A percentile compares a stretch with the other conserved stretches of the same genome.
Evolutionary conservation across 1,140 invertebrate genomes (phyloP).

Genomic region (Aethina tumida): DNA sequence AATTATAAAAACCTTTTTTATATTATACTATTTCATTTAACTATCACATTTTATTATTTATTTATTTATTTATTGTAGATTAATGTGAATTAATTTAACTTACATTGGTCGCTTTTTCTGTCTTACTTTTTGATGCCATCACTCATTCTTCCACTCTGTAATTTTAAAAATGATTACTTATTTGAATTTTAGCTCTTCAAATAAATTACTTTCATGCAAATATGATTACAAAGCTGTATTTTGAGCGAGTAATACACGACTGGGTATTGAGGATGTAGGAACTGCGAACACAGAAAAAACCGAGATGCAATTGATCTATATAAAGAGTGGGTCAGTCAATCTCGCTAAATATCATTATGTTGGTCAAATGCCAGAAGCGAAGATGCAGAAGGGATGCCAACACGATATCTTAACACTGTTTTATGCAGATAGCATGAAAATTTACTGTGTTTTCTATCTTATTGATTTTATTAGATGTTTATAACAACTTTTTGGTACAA

Average conservation of each 20-base stretch:
- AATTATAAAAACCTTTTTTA: no score
- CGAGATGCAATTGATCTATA: constrained; percentile 34
- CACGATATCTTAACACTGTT: constrained; percentile 1
- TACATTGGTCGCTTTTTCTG: constrained; percentile 18
- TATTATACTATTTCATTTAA: no score
- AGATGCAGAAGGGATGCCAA: constrained; percentile 12
- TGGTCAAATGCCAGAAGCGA: constrained; percentile 26
- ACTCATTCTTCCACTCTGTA: constrained; percentile 17
- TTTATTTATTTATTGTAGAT: no score
- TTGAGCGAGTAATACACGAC: constrained; percentile 1
- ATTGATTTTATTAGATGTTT: neutral
- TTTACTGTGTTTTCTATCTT: neutral
- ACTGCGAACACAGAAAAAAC: constrained; percentile 11
- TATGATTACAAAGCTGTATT: no score
- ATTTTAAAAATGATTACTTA: neutral
- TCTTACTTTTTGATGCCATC: constrained; percentile 22
- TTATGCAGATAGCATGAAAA: neutral
- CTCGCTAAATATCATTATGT: constrained; percentile 34
- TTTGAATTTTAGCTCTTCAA: no score
- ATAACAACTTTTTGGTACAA: no score
- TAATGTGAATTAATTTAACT: no score
- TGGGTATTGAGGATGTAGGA: no score
- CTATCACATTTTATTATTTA: no score
- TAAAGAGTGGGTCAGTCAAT: constrained; percentile 37
- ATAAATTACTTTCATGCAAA: no score